These are phyloP conservation scores for Carterocephalus palaemon DNA, from an alignment of 2,888 invertebrate species.

Conservation along the genomic window DNA sequence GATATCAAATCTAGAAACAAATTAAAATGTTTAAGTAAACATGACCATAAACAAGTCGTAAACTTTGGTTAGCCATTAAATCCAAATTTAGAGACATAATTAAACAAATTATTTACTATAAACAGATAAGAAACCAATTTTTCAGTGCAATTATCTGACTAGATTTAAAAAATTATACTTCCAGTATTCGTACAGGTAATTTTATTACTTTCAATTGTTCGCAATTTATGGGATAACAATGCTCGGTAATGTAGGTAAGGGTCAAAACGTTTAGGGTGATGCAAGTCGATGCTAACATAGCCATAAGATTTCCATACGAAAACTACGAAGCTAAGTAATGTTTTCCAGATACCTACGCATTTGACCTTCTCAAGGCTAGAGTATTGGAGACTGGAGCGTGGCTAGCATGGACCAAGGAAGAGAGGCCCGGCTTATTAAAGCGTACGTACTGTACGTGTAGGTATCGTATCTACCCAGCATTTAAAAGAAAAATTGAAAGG, in stretches of 20 bases:
- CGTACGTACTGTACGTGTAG: too few species aligned
- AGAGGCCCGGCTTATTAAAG: too few species aligned
- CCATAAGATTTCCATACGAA: too few species aligned
- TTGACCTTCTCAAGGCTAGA: too few species aligned
- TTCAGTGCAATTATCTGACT: conserved; percentile 32
- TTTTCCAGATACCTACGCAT: too few species aligned
- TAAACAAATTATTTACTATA: conserved; percentile 20
- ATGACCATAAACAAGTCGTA: conserved; percentile 18
- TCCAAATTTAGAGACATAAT: conserved; percentile 14
- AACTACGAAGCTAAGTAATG: too few species aligned
- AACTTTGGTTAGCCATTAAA: conserved; percentile 12
- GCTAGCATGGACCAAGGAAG: too few species aligned
- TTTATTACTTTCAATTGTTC: conserved; percentile 68
- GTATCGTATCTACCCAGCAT: too few species aligned
- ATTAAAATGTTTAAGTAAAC: conserved; percentile 15
- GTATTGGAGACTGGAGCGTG: too few species aligned
- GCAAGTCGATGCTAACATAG: conserved; percentile 51
- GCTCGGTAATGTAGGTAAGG: conserved; percentile 46
- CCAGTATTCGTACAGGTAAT: conserved; percentile 39
- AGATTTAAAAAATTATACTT: conserved; percentile 35
- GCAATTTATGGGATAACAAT: conserved; percentile 55
- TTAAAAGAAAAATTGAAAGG: too few species aligned
- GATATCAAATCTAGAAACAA: conserved; percentile 9
- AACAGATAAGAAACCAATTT: conserved; percentile 26
- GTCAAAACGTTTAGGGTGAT: conserved; percentile 57